These are phyloP conservation scores for Caenorhabditis inopinata DNA, from an alignment of 1,140 invertebrate genomes.

Conservation along the genomic window DNA sequence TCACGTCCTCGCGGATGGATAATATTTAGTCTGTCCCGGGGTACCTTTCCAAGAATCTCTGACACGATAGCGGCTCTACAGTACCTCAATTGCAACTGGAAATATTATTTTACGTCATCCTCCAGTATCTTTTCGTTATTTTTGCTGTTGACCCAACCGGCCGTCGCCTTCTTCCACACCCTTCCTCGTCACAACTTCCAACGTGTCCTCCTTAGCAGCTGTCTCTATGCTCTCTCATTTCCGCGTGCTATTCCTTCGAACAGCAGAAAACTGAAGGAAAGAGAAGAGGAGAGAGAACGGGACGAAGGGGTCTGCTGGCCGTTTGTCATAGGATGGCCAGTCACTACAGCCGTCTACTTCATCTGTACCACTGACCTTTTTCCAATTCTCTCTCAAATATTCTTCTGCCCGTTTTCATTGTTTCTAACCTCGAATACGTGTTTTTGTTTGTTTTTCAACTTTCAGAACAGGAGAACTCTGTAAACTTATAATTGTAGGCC, in stretches of 20 bases:
- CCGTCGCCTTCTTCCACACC: not conserved
- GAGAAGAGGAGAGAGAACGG: not conserved
- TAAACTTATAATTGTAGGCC: no score
- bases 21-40: no score
- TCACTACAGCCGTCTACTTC: not conserved
- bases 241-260: not conserved
- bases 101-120: no score
- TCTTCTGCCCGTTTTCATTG: not conserved
- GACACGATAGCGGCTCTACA: no score
- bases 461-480: no score
- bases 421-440: no score
- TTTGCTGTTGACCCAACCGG: not conserved
- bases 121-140: not conserved
- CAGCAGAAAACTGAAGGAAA: not conserved
- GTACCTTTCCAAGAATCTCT: no score
- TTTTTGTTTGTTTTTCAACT: no score
- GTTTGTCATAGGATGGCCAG: conserved; percentile 12
- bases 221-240: not conserved
- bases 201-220: conserved; percentile 27
- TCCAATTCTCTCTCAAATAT: not conserved
- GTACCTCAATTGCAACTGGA: no score
- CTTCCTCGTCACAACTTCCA: conserved; percentile 11
- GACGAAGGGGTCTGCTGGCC: not conserved
- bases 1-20: no score
- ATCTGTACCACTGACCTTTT: conserved; percentile 27